Percentiles rank a stretch among this genome's conserved stretches.
Conservation (phyloP, 2,113 vertebrate species). For the Oreochromis tanganicae region DNA sequence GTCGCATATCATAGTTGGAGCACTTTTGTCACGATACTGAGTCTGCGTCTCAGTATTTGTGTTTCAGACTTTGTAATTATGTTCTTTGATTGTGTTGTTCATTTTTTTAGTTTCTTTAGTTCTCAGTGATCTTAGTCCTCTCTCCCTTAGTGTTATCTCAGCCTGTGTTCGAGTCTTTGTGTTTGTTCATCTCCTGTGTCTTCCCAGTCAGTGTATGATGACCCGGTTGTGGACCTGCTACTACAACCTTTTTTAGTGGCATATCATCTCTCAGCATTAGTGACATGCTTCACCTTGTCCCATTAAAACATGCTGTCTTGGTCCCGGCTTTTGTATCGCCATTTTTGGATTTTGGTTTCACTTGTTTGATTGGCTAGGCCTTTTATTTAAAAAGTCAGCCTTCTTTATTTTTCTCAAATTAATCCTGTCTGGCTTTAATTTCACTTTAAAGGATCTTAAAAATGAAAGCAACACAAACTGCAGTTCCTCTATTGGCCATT, state of each 20-base stretch:
- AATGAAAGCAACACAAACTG: background rate
- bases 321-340: background rate
- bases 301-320: background rate
- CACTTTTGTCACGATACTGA: background rate
- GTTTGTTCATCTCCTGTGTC: background rate
- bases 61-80: background rate
- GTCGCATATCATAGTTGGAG: background rate
- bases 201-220: background rate
- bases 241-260: background rate
- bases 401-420: background rate
- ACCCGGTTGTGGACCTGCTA: background rate
- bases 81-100: background rate
- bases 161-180: background rate
- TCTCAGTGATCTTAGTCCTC: background rate
- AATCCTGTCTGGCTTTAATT: background rate
- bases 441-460: background rate
- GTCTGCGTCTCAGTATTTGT: background rate
- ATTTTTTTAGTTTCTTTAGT: background rate
- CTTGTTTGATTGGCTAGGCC: background rate
- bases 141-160: background rate
- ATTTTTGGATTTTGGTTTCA: background rate
- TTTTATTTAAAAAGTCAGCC: background rate
- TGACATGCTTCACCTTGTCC: background rate
- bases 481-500: background rate
- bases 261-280: background rate